These are phyloP conservation scores for Parotocinclus haroldoi DNA, from an alignment of 2,797 vertebrate genomes.

Conservation along the genomic window DNA sequence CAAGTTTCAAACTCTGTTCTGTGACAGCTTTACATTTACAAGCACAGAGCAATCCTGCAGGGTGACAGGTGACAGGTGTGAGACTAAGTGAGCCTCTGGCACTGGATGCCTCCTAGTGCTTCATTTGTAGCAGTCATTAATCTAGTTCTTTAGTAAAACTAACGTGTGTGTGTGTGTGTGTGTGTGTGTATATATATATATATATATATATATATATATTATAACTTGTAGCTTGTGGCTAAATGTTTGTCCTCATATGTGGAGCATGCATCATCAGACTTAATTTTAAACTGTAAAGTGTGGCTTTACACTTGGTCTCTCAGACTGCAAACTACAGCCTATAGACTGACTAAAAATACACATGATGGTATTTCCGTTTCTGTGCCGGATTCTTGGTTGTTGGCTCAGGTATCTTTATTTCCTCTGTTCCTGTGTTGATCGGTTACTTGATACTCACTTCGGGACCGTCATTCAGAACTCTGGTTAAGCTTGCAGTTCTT, in stretches of 20 bases:
- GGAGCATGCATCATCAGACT: not conserved
- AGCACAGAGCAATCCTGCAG: slow-evolving; percentile 14
- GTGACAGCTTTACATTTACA: slow-evolving; percentile 17
- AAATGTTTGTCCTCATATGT: not conserved
- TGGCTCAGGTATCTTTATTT: slow-evolving; percentile 29
- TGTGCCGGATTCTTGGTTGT: slow-evolving; percentile 7
- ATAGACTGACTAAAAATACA: slow-evolving; percentile 1
- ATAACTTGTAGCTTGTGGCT: not conserved
- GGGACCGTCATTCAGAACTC: slow-evolving; percentile 13
- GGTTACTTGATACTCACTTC: slow-evolving; percentile 20
- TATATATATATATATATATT: too few species aligned
- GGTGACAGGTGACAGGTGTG: slow-evolving; percentile 18
- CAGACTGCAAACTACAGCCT: not conserved
- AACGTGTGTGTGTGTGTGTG: too few species aligned
- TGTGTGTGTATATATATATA: too few species aligned
- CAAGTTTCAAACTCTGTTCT: slow-evolving; percentile 16
- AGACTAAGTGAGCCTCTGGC: slow-evolving; percentile 14
- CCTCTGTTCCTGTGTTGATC: slow-evolving; percentile 12
- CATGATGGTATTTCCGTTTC: slow-evolving; percentile 2
- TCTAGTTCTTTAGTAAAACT: too few species aligned
- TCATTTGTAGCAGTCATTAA: slow-evolving; percentile 8
- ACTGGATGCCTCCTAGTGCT: slow-evolving; percentile 4
- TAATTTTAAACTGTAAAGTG: too few species aligned
- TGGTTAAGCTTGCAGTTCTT: not conserved
- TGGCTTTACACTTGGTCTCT: too few species aligned